A percentile compares a stretch with the other conserved stretches of the same genome.
Conservation (phyloP, 2,113 vertebrate species). For the Anarrhichthys ocellatus region DNA sequence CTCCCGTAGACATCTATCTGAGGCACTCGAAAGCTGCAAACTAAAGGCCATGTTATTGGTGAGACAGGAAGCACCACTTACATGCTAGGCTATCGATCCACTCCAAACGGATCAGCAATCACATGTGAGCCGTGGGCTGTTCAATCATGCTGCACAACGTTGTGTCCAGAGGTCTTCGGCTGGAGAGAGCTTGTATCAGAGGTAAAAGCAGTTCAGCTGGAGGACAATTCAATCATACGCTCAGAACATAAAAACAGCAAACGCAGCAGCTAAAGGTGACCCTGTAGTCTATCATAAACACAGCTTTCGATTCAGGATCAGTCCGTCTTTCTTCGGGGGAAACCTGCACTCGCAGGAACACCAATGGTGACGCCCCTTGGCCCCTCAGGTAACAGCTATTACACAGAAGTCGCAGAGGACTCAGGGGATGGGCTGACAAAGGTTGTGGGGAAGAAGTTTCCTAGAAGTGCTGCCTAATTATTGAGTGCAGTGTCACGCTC, state of each 20-base stretch:
- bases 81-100: conserved; percentile 37
- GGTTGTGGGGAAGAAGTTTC: conserved; percentile 25
- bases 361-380: conserved; percentile 17
- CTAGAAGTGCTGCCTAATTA: conserved; percentile 42
- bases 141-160: not conserved
- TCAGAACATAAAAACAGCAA: conserved; percentile 20
- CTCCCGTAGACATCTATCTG: conserved; percentile 8
- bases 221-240: conserved; percentile 22
- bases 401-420: conserved; percentile 31
- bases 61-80: conserved; percentile 30
- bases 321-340: conserved; percentile 20
- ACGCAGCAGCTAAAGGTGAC: too few relatives aligned
- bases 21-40: conserved; percentile 2
- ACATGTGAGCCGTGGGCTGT: not conserved
- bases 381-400: conserved; percentile 54
- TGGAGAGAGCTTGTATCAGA: not conserved
- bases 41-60: conserved; percentile 32
- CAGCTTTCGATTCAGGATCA: conserved; percentile 36
- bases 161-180: not conserved
- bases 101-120: conserved; percentile 39
- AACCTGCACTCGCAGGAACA: conserved; percentile 24
- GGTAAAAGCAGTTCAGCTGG: conserved; percentile 2
- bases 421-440: conserved; percentile 42
- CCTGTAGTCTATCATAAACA: conserved; percentile 25
- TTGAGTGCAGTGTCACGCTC: conserved; percentile 7